A percentile compares a stretch with the other conserved stretches of the same genome.
Evolutionary conservation across 2,113 vertebrate genomes (phyloP).

Genomic region (Ibidorhyncha struthersii): DNA sequence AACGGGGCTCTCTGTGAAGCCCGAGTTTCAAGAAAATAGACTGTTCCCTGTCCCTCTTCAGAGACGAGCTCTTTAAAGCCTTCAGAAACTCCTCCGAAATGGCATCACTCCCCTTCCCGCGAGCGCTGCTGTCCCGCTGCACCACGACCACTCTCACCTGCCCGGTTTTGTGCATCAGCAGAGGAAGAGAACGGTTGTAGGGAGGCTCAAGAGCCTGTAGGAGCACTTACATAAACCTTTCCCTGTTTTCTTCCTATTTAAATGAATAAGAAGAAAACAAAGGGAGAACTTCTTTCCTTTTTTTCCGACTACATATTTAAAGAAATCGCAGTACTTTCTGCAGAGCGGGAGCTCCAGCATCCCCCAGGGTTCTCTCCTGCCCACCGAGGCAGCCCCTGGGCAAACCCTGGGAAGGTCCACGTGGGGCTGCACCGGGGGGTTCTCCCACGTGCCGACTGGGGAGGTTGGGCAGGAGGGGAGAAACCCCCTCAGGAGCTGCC

Average conservation of each 20-base stretch:
- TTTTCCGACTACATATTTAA: accelerated
- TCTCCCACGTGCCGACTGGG: background rate
- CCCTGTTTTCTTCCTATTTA: background rate
- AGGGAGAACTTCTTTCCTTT: background rate
- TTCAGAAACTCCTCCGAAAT: background rate
- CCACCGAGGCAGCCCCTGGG: background rate
- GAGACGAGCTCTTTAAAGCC: background rate
- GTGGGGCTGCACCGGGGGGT: background rate
- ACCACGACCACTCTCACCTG: background rate
- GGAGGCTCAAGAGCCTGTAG: background rate
- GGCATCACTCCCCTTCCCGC: background rate
- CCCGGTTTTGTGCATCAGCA: background rate
- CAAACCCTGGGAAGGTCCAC: background rate
- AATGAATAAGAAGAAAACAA: background rate
- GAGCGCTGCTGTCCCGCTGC: background rate
- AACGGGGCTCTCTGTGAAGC: slow-evolving; percentile 29
- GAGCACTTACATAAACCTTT: background rate
- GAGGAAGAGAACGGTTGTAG: background rate
- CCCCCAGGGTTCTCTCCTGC: background rate
- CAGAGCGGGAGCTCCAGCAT: background rate
- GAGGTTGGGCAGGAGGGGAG: background rate
- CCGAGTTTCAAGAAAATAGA: background rate
- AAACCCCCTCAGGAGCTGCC: background rate
- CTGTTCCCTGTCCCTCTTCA: background rate
- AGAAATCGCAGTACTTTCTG: background rate